Base-by-base conservation (phyloP, 64 coral and sea anemone genomes). In the Montipora cactus region DNA sequence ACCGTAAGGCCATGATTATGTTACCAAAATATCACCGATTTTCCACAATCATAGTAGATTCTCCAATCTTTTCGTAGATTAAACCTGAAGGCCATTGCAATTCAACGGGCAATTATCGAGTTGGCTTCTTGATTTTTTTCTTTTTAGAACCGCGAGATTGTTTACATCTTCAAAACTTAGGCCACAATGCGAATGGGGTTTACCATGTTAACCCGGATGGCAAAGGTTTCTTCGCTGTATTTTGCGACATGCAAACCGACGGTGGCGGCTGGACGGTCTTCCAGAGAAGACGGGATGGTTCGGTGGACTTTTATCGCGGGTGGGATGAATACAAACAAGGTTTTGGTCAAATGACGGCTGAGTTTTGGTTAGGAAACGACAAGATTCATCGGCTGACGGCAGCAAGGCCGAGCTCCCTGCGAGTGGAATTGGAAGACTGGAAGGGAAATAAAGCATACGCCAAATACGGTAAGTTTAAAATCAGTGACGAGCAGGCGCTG, bases 401-500 rank as follows among this genome's bases (percentile, higher is more conserved):
- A 11, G 5, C 47, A 15, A 80, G 51, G 50, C 4, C 72, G 9
- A 94, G 69, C 21, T 85, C 81, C 20, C 92, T 94, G n/a, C 76
- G 91, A 64, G 59, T 64, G 59, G 59, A 64, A 4, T 12, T 64
- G 59, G 59, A 64, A 12, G 59, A 64, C 14, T 64, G 59, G 59
- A 15, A 64, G 8, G 59, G 59, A 64, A 12, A 12, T 12, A 64
- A 5, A 64, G 59, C 28, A 5, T 87, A 87, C 66, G 91, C 81
- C 7, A 67, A 87, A 75, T 91, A 91, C 83, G 20, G 49, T 83
- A 13, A 75, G 46, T 91, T 91, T 13, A 81, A 14, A 44, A 46
- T 91, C 13, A 47, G 50, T 75, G 67, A 46, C 79, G 44, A 44
- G 47, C 52, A 45, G 11, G 81, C 79, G 25, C 71, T 75, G 23